A percentile compares a stretch with the other conserved stretches of the same genome.
These are phyloP conservation scores for Percina caprodes DNA, from an alignment of 2,113 vertebrate genomes.

Conservation along the genomic window DNA sequence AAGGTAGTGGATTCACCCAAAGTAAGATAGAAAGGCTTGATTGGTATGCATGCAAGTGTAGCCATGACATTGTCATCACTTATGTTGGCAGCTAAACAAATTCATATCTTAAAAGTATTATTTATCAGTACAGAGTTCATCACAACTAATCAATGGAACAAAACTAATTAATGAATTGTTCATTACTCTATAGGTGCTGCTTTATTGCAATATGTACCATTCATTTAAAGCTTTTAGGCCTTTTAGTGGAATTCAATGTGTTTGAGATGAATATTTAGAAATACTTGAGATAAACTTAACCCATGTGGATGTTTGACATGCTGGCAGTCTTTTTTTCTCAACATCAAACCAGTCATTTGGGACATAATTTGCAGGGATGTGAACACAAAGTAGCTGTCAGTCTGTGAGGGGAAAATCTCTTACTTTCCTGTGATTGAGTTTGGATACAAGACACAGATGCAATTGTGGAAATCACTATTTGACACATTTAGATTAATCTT, in stretches of 20 bases:
- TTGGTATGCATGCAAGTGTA: background rate
- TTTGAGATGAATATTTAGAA: background rate
- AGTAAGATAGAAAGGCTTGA: background rate
- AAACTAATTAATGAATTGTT: background rate
- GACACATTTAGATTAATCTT: slow-evolving; percentile 8
- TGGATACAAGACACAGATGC: slow-evolving; percentile 33
- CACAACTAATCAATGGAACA: background rate
- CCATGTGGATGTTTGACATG: background rate
- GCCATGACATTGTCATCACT: background rate
- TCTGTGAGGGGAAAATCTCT: slow-evolving; percentile 6
- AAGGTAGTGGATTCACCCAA: background rate
- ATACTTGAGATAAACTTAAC: background rate
- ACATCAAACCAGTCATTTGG: slow-evolving; percentile 26
- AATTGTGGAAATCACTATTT: slow-evolving; percentile 13
- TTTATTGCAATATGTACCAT: background rate
- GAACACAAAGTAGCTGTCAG: slow-evolving; percentile 53
- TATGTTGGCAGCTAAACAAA: background rate
- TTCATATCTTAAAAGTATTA: background rate
- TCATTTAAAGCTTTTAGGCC: background rate
- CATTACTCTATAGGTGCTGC: background rate
- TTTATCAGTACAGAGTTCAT: background rate
- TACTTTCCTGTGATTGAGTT: slow-evolving; percentile 50
- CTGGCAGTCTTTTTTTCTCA: background rate
- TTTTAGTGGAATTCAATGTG: background rate
- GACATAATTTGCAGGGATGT: slow-evolving; percentile 18